phyloP scores from a whole-genome alignment of 2,888 invertebrate genomes.

The Pyralis farinalis region DNA sequence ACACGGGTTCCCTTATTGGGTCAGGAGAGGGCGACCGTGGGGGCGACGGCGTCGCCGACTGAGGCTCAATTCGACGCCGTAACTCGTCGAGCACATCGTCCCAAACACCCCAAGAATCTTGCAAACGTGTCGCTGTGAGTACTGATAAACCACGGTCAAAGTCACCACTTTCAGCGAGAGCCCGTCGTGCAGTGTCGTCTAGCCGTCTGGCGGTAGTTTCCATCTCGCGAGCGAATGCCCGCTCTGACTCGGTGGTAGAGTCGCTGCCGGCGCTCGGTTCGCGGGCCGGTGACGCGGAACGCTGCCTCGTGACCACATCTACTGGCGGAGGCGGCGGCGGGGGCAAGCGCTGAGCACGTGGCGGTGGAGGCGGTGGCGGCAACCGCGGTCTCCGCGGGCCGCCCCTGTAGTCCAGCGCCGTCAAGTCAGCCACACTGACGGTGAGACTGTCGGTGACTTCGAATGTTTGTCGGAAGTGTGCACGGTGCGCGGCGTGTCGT shows the following conservation, averaged over 20 bases:
- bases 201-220: constrained; percentile 67
- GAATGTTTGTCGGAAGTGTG: constrained; percentile 70
- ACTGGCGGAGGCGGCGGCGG: constrained; percentile 47
- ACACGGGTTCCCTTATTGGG: constrained; percentile 64
- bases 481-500: constrained; percentile 50
- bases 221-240: constrained; percentile 68
- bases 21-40: constrained; percentile 68
- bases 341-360: constrained; percentile 28
- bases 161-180: constrained; percentile 74
- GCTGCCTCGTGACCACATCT: constrained; percentile 33
- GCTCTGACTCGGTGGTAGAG: constrained; percentile 73
- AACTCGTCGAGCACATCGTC: constrained; percentile 73
- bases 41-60: constrained; percentile 58
- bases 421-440: constrained; percentile 83
- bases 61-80: constrained; percentile 62
- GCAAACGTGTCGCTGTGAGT: constrained; percentile 71
- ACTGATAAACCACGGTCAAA: constrained; percentile 81
- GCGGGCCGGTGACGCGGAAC: constrained; percentile 45
- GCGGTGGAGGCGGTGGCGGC: constrained; percentile 60
- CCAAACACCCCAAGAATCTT: constrained; percentile 75
- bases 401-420: constrained; percentile 79
- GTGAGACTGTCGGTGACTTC: constrained; percentile 74
- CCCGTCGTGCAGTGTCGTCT: constrained; percentile 61
- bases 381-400: constrained; percentile 57
- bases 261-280: constrained; percentile 72